These are phyloP conservation scores for Coregonus ussuriensis DNA, from an alignment of 2,797 vertebrate genomes.

Conservation along the genomic window DNA sequence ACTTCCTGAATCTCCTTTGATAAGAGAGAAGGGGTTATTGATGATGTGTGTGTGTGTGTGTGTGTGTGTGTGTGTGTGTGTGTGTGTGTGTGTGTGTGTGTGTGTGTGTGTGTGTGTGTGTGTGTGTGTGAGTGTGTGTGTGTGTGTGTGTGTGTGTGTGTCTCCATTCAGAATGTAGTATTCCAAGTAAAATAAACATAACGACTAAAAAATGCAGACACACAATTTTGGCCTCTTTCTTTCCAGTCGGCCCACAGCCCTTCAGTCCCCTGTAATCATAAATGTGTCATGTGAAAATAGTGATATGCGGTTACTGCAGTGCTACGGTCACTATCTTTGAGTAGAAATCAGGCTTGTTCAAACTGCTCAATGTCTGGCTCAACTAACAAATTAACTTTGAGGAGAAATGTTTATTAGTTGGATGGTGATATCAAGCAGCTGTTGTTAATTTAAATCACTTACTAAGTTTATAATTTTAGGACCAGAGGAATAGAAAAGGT, in stretches of 20 bases:
- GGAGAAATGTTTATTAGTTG: neutral
- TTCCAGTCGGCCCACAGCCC: too few relatives aligned
- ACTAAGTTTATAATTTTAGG: neutral
- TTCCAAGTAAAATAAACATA: too few relatives aligned
- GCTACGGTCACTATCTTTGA: neutral
- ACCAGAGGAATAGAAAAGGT: neutral
- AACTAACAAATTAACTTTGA: neutral
- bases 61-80: too few relatives aligned
- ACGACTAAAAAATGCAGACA: too few relatives aligned
- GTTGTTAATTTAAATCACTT: neutral
- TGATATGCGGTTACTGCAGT: constrained; percentile 25
- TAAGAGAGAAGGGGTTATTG: neutral
- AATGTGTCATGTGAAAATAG: constrained; percentile 15
- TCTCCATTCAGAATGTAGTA: too few relatives aligned
- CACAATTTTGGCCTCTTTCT: too few relatives aligned
- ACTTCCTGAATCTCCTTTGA: neutral
- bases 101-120: too few relatives aligned
- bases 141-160: too few relatives aligned
- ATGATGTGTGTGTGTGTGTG: neutral
- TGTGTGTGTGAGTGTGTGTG: too few relatives aligned
- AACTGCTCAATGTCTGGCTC: constrained; percentile 4
- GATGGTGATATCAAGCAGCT: neutral
- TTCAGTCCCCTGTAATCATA: too few relatives aligned
- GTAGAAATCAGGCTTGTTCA: constrained; percentile 28
- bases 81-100: too few relatives aligned